Base-by-base conservation (phyloP, 2,113 vertebrate genomes). In the Athene cunicularia region DNA sequence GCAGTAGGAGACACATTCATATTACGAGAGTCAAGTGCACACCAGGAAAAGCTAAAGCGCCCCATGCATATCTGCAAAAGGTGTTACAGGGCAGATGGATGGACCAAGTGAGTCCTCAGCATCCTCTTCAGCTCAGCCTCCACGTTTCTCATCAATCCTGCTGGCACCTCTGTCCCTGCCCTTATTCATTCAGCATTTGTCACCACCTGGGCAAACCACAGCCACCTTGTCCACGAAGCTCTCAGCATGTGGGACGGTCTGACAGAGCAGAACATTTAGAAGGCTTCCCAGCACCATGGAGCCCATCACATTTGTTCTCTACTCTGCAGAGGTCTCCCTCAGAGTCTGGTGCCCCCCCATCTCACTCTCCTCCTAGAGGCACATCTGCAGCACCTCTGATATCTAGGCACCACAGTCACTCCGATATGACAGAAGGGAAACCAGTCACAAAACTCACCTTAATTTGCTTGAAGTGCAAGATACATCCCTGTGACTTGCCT, bases 391-490 rank as follows among this genome's bases (percentile, higher is more conserved):
- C 18, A 24, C 14, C 41, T 37, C 41, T 1, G 0, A 9, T 20
- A 26, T 4, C 1, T 9, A 64, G 22, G n/a, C 59, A 60, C 11
- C 55, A 30, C 45, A 58, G 58, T 20, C 30, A 66, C 28, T n/a
- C 24, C 12, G 32, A 60, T 0, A 12, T 43, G 45, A 80, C 35
- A 79, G 58, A 85, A 67, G 35, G 39, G 60, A 80, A 85, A 94
- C 14, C 33, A 73, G 41, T 24, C 23, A 43, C 49, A 93, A 63
- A 87, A 26, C 19, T 52, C 60, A 85, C 33, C 24, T 47, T 79
- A 0, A 0, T 72, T 39, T 85, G 35, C 3, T 1, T 71, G 37
- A 56, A 16, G n/a, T 39, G 43, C 70, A 45, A 32, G 63, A 30
- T 4, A 22, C 2, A 5, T 28, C 81, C 66, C 89, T 23, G 3